These are phyloP conservation scores for Hecatera dysodea DNA, from an alignment of 2,888 invertebrate genomes.

Conservation along the genomic window DNA sequence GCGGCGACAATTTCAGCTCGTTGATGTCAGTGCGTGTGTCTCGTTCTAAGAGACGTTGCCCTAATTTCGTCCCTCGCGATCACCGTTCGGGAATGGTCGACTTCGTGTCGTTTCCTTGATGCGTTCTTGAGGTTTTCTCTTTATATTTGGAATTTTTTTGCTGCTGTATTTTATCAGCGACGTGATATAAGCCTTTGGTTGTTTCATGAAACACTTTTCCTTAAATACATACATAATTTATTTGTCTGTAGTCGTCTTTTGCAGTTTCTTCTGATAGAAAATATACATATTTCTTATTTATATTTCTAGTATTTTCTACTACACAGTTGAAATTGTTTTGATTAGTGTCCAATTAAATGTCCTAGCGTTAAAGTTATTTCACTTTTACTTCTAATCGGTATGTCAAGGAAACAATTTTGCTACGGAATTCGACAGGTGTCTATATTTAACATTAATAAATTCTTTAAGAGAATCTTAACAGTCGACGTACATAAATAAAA, in stretches of 20 bases:
- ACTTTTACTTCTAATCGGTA: conserved; percentile 36
- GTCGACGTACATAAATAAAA: conserved; percentile 22
- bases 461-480: conserved; percentile 32
- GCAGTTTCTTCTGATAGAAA: background rate
- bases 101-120: conserved; percentile 47
- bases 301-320: conserved; percentile 6
- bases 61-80: conserved; percentile 70
- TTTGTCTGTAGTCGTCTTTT: background rate
- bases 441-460: conserved; percentile 35
- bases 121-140: conserved; percentile 13
- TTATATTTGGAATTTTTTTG: conserved; percentile 17
- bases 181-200: background rate
- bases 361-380: conserved; percentile 20
- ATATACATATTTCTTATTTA: no score
- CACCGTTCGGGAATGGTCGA: conserved; percentile 52
- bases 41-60: conserved; percentile 69
- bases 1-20: conserved; percentile 83
- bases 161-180: background rate
- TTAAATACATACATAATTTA: background rate
- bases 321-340: background rate
- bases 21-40: conserved; percentile 67
- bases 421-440: conserved; percentile 35
- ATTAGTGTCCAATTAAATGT: conserved; percentile 5
- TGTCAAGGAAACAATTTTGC: conserved; percentile 38
- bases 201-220: background rate